phyloP scores from a whole-genome alignment of 2,797 vertebrate species.

The Florisuga fusca region DNA sequence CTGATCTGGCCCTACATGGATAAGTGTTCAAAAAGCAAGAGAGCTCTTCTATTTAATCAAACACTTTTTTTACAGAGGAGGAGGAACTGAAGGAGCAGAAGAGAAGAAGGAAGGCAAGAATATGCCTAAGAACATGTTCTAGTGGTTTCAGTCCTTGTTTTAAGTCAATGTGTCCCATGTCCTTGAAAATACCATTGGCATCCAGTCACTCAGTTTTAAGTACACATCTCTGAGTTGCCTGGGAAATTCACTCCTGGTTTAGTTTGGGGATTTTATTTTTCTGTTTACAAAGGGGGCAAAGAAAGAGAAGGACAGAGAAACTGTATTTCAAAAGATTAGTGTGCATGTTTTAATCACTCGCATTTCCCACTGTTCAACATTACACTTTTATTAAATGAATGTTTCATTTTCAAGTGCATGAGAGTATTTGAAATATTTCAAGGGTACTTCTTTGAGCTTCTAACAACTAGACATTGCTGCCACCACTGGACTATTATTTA shows the following conservation, averaged over 20 bases:
- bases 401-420: slow-evolving; percentile 68
- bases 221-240: slow-evolving; percentile 1
- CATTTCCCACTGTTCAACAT: slow-evolving; percentile 39
- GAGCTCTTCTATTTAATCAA: slow-evolving; percentile 56
- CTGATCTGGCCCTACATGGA: slow-evolving; percentile 6
- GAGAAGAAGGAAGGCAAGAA: neutral
- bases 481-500: slow-evolving; percentile 63
- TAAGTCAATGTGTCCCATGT: slow-evolving; percentile 19
- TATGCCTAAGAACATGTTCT: slow-evolving; percentile 26
- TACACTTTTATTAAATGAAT: slow-evolving; percentile 55
- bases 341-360: slow-evolving; percentile 1
- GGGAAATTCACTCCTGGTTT: neutral
- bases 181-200: slow-evolving; percentile 44
- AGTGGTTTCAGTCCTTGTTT: slow-evolving; percentile 56
- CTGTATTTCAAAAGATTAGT: slow-evolving; percentile 7
- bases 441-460: slow-evolving; percentile 45
- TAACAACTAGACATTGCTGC: slow-evolving; percentile 72
- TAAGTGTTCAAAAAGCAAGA: slow-evolving; percentile 29
- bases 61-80: slow-evolving; percentile 7
- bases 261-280: neutral
- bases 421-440: slow-evolving; percentile 75
- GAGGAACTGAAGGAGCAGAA: slow-evolving; percentile 25
- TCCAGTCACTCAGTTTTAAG: slow-evolving; percentile 28
- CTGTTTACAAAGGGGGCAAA: neutral
- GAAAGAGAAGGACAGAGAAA: slow-evolving; percentile 12